phyloP scores from a whole-genome alignment of 2,797 vertebrate genomes.

The Falco naumanni region DNA sequence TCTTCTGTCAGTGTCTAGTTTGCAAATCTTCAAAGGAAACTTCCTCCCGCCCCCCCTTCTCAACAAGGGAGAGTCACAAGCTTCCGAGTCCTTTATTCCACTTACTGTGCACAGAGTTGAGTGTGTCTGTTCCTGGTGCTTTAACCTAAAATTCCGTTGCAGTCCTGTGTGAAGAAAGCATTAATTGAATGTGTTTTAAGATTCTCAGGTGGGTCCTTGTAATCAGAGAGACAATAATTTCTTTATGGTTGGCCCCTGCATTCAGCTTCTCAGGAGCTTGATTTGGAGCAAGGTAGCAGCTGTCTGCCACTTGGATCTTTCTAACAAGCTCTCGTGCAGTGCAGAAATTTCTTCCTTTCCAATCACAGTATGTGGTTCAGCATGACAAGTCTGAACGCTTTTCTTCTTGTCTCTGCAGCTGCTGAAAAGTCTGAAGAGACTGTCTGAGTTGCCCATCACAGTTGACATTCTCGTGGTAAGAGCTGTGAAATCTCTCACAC shows the following conservation, averaged over 20 bases:
- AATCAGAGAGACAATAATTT: neutral
- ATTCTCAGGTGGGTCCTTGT: neutral
- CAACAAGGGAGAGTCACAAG: neutral
- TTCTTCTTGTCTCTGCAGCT: slow-evolving; percentile 79
- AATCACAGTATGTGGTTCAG: neutral
- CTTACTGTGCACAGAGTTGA: neutral
- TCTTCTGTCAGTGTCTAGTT: neutral
- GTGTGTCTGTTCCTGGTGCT: neutral
- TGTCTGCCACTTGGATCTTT: neutral
- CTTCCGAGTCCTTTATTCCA: neutral
- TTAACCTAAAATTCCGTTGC: neutral
- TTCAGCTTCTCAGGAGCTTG: neutral
- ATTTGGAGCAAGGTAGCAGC: neutral
- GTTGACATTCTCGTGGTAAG: slow-evolving; percentile 97
- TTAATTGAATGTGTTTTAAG: neutral
- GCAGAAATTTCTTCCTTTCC: neutral
- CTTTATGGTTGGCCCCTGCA: neutral
- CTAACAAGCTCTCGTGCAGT: neutral
- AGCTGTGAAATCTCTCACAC: neutral
- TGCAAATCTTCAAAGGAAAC: neutral
- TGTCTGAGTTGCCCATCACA: slow-evolving; percentile 92
- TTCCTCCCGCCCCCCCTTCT: neutral
- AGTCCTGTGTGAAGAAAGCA: neutral
- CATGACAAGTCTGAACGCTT: neutral
- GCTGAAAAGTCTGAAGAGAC: slow-evolving; percentile 91